Percentiles rank a stretch among this genome's conserved stretches.
Evolutionary conservation across 2,888 invertebrate genomes (phyloP).

Genomic region (Leptopilina myrica): DNA sequence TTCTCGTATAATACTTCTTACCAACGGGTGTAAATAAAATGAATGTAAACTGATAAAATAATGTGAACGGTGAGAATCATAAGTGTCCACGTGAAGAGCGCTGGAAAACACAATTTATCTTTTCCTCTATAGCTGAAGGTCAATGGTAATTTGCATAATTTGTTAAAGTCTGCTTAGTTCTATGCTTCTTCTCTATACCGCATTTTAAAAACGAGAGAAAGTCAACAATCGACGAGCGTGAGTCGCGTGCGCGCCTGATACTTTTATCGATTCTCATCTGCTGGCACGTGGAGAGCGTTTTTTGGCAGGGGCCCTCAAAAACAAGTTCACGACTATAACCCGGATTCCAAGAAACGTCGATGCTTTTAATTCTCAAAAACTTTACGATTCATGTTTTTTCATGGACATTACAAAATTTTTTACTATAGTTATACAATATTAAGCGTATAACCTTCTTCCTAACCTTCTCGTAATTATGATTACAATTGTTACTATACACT

Average conservation of each 20-base stretch:
- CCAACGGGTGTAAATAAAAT: too few species aligned
- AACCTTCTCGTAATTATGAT: too few species aligned
- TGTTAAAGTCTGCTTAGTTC: background rate
- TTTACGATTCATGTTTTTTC: too few species aligned
- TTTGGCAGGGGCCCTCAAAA: background rate
- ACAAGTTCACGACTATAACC: constrained; percentile 11
- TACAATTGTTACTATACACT: too few species aligned
- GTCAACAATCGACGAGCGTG: background rate
- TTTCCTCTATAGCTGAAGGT: background rate
- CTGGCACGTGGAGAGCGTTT: background rate
- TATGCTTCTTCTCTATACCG: background rate
- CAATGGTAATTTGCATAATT: background rate
- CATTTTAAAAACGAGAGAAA: constrained; percentile 4
- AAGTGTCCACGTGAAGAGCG: background rate
- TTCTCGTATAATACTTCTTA: too few species aligned
- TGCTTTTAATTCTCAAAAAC: background rate
- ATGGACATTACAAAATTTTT: too few species aligned
- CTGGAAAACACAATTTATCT: background rate
- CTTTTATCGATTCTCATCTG: background rate
- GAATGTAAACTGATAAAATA: too few species aligned
- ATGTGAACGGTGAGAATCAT: background rate
- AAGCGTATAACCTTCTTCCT: too few species aligned
- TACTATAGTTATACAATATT: too few species aligned
- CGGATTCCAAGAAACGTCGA: background rate
- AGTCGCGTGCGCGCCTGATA: background rate